Evolutionary conservation across 2,888 invertebrate genomes (phyloP).

Genomic region (Hyalella azteca): DNA sequence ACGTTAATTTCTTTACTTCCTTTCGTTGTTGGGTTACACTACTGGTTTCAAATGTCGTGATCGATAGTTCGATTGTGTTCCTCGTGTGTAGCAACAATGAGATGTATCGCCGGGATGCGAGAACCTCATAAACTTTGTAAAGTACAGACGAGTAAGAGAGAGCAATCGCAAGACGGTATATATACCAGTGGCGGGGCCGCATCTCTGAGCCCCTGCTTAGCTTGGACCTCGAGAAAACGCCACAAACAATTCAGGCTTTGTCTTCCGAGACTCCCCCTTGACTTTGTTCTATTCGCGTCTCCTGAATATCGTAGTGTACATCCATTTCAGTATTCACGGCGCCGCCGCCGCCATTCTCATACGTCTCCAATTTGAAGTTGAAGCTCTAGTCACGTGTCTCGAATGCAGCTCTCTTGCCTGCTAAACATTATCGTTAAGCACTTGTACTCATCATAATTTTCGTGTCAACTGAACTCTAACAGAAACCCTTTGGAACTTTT

Average conservation of each 20-base stretch:
- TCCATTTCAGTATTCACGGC: slow-evolving; percentile 9
- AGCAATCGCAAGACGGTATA: neutral
- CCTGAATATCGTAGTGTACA: slow-evolving; percentile 6
- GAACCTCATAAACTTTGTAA: neutral
- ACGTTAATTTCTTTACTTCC: no score
- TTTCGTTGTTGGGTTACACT: no score
- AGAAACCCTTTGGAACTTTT: no score
- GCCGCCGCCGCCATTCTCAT: neutral
- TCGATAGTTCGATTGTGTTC: no score
- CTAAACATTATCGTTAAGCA: neutral
- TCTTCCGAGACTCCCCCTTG: slow-evolving; percentile 6
- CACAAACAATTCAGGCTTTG: slow-evolving; percentile 21
- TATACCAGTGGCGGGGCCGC: no score
- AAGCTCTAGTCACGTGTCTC: neutral
- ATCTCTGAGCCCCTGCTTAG: slow-evolving; percentile 20
- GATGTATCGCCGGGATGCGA: neutral
- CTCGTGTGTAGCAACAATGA: no score
- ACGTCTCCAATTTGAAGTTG: slow-evolving; percentile 14
- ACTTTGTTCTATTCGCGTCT: slow-evolving; percentile 3
- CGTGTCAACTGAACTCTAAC: neutral
- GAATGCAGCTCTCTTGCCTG: neutral
- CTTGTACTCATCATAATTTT: no score
- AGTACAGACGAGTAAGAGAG: no score
- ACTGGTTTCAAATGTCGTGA: no score
- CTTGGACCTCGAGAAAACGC: neutral